Evolutionary conservation across 1,140 invertebrate species (phyloP).

Genomic region (Andricus grossulariae): DNA sequence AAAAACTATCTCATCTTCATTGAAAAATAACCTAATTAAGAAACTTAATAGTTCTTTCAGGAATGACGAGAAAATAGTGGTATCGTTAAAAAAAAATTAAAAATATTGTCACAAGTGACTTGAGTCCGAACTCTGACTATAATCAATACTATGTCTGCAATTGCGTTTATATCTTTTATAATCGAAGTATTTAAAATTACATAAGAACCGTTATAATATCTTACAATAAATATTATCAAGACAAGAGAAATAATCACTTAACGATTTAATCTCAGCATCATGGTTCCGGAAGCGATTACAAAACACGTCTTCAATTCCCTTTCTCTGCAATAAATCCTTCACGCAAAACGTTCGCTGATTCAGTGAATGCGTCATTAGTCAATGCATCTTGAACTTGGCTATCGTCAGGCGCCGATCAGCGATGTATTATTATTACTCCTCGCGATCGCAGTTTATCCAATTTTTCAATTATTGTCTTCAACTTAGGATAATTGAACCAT

Average conservation of each 20-base stretch:
- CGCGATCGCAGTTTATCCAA: conserved; percentile 9
- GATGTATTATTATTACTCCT: conserved; percentile 7
- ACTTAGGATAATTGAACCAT: conserved; percentile 12
- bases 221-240: conserved; percentile 4
- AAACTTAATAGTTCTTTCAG: too few relatives aligned
- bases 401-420: conserved; percentile 30
- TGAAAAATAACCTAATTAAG: too few relatives aligned
- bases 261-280: conserved; percentile 8
- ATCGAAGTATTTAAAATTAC: background rate
- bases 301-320: conserved; percentile 25
- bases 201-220: background rate
- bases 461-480: conserved; percentile 27
- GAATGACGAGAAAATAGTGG: too few relatives aligned
- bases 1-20: too few relatives aligned
- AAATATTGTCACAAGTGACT: too few relatives aligned
- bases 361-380: conserved; percentile 27
- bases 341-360: conserved; percentile 11
- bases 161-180: background rate
- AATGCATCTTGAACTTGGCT: conserved; percentile 30
- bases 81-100: too few relatives aligned
- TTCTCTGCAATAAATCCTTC: conserved; percentile 26
- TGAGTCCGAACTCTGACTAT: too few relatives aligned
- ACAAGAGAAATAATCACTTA: conserved; percentile 29
- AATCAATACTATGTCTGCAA: too few relatives aligned
- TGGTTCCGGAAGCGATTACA: conserved; percentile 28